These are phyloP conservation scores for Schmidtea mediterranea DNA, from an alignment of 1,140 invertebrate species.

Conservation along the genomic window DNA sequence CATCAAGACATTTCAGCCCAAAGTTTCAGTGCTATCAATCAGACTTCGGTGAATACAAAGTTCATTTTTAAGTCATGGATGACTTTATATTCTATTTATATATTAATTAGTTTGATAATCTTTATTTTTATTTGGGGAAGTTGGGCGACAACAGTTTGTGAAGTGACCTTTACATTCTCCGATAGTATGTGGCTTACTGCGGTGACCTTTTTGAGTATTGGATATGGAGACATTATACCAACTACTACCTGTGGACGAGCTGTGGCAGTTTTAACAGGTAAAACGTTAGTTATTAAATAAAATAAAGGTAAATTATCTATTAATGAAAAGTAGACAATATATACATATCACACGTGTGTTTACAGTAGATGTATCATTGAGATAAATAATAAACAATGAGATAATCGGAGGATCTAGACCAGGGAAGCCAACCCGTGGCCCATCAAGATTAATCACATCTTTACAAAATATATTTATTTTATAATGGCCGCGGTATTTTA, in stretches of 20 bases:
- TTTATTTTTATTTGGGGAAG: conserved; percentile 16
- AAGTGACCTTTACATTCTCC: conserved; percentile 10
- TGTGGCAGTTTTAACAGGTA: conserved; percentile 85
- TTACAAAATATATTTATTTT: no score
- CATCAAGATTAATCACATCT: no score
- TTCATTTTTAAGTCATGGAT: conserved; percentile 26
- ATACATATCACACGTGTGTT: no score
- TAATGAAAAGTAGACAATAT: no score
- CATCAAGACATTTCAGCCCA: conserved; percentile 22
- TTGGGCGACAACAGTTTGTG: conserved; percentile 16
- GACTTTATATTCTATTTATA: conserved; percentile 22
- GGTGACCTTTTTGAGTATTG: conserved; percentile 23
- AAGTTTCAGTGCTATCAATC: conserved; percentile 22
- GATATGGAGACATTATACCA: conserved; percentile 34
- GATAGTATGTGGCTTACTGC: conserved; percentile 24
- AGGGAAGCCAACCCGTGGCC: no score
- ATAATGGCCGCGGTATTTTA: no score
- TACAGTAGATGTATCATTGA: no score
- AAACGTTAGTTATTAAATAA: no score
- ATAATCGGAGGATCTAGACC: no score
- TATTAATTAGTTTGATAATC: conserved; percentile 18
- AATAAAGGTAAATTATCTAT: no score
- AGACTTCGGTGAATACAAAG: conserved; percentile 19
- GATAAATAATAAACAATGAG: no score
- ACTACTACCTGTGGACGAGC: conserved; percentile 92